Conservation (phyloP, 1,140 invertebrate genomes). For the Euura lappo region DNA sequence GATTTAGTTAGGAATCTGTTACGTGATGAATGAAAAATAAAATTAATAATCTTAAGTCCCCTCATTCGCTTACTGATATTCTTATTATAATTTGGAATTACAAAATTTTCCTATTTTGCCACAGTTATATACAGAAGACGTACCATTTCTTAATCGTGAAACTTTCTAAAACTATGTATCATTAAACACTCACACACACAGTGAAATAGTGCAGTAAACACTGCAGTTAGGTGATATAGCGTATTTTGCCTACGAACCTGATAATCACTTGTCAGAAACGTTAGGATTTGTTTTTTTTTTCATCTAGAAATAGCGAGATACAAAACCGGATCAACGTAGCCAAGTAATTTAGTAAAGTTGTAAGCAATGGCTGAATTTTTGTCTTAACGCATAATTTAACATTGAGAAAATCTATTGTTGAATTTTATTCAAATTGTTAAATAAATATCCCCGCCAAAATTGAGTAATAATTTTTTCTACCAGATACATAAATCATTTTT, state of each 20-base stretch:
- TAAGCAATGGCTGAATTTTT: background rate
- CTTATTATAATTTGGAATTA: background rate
- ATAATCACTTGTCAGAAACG: background rate
- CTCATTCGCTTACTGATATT: background rate
- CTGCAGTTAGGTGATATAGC: too few relatives aligned
- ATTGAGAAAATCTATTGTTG: background rate
- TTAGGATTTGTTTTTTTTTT: background rate
- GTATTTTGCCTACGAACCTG: background rate
- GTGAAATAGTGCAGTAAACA: too few relatives aligned
- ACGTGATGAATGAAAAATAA: too few relatives aligned
- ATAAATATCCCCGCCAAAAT: too few relatives aligned
- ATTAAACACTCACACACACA: too few relatives aligned
- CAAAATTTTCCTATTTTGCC: background rate
- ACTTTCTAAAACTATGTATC: background rate
- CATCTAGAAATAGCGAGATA: background rate
- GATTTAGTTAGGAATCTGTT: too few relatives aligned
- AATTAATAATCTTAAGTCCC: background rate
- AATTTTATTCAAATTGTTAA: background rate
- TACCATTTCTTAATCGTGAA: background rate
- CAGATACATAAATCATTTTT: too few relatives aligned
- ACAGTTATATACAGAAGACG: background rate
- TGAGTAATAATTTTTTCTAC: too few relatives aligned
- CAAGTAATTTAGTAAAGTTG: background rate
- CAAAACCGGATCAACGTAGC: background rate
- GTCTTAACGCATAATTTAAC: background rate